Conservation (phyloP, 1,140 invertebrate genomes). For the Acromyrmex heyeri region DNA sequence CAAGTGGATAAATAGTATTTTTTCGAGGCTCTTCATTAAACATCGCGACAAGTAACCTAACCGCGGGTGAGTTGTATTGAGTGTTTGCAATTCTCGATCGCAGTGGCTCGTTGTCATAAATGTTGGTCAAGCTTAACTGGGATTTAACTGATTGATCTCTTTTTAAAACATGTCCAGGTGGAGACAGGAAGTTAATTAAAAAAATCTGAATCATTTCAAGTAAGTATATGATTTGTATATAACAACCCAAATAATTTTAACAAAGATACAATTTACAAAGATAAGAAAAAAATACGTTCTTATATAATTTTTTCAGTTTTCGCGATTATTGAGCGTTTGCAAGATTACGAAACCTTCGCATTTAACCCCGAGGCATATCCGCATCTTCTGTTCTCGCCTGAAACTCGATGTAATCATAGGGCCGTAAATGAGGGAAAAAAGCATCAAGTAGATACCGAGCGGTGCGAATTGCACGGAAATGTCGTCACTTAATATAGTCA, state of each 20-base stretch:
- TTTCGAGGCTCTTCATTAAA: constrained; percentile 55
- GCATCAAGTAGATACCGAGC: constrained; percentile 3
- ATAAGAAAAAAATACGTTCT: neutral
- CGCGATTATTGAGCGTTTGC: neutral
- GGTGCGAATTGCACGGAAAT: constrained; percentile 36
- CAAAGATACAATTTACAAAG: neutral
- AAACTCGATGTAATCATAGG: constrained; percentile 22
- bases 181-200: constrained; percentile 11
- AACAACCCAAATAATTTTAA: too few relatives aligned
- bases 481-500: constrained; percentile 48
- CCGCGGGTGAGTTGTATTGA: constrained; percentile 21
- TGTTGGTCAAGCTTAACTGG: constrained; percentile 35
- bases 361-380: constrained; percentile 24
- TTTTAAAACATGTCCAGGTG: neutral
- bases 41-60: constrained; percentile 51
- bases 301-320: neutral
- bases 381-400: neutral
- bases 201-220: neutral
- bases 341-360: neutral
- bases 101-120: constrained; percentile 33
- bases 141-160: constrained; percentile 30
- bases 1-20: constrained; percentile 58
- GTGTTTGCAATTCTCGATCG: constrained; percentile 42
- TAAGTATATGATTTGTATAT: neutral
- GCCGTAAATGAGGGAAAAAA: constrained; percentile 1